These are phyloP conservation scores for Enteromius argenteus DNA, from an alignment of 2,797 vertebrate genomes.

Conservation along the genomic window DNA sequence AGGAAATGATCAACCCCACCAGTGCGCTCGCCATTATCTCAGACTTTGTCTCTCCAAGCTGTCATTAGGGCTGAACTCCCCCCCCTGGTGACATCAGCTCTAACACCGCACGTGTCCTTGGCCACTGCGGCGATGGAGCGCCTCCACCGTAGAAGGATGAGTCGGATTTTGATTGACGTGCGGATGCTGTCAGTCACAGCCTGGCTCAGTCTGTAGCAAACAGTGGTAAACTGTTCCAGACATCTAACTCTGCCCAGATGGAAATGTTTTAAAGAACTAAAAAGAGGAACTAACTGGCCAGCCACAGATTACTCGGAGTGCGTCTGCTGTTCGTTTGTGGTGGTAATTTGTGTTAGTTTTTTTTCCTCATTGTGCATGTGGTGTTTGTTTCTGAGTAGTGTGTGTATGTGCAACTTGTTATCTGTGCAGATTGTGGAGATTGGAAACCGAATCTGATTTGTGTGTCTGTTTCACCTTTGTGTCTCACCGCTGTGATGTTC, in stretches of 20 bases:
- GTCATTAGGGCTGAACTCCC: conserved; percentile 34
- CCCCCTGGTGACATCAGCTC: conserved; percentile 13
- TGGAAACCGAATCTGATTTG: conserved; percentile 48
- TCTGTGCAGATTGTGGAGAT: conserved; percentile 50
- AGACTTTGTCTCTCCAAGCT: conserved; percentile 28
- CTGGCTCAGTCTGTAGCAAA: conserved; percentile 37
- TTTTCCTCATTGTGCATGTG: conserved; percentile 19
- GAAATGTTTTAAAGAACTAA: conserved; percentile 55
- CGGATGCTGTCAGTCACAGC: conserved; percentile 47
- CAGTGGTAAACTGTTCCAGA: conserved; percentile 45
- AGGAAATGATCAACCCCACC: conserved; percentile 32
- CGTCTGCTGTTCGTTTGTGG: conserved; percentile 41
- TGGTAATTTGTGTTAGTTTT: conserved; percentile 38
- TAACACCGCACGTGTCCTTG: conserved; percentile 34
- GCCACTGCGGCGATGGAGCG: conserved; percentile 25
- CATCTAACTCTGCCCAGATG: conserved; percentile 52
- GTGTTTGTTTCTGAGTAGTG: conserved; percentile 32
- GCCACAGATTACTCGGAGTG: conserved; percentile 33
- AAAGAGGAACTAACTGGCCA: conserved; percentile 48
- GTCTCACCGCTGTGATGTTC: conserved; percentile 26
- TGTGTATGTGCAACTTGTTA: conserved; percentile 37
- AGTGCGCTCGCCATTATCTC: conserved; percentile 31
- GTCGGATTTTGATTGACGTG: conserved; percentile 45
- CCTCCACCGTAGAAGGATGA: conserved; percentile 17
- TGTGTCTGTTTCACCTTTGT: conserved; percentile 37